A percentile compares a stretch with the other conserved stretches of the same genome.
These are phyloP conservation scores for Nycteola revayana DNA, from an alignment of 2,888 invertebrate species.

Conservation along the genomic window DNA sequence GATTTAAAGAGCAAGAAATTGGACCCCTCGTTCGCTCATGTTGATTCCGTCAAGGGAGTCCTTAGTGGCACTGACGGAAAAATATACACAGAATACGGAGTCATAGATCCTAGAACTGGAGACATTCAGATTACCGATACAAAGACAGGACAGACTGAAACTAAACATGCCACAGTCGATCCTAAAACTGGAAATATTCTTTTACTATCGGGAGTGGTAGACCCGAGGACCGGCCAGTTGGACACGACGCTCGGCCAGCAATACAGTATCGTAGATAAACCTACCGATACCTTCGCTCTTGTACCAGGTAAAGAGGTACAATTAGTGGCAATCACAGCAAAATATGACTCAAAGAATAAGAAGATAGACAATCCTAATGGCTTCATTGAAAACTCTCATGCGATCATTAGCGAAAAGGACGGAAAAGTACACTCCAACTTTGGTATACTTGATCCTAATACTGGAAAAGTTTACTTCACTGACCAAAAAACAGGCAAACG, in stretches of 20 bases:
- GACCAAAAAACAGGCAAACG: slow-evolving; percentile 83
- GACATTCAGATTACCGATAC: slow-evolving; percentile 68
- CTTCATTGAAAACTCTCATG: slow-evolving; percentile 73
- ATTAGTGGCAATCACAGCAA: slow-evolving; percentile 82
- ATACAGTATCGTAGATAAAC: slow-evolving; percentile 83
- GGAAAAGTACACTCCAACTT: slow-evolving; percentile 86
- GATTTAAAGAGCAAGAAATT: slow-evolving; percentile 78
- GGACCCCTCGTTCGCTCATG: slow-evolving; percentile 78
- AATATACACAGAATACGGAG: slow-evolving; percentile 83
- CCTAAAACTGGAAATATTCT: slow-evolving; percentile 79
- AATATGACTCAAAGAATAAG: slow-evolving; percentile 82
- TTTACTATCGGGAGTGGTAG: slow-evolving; percentile 77
- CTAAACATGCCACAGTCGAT: slow-evolving; percentile 68
- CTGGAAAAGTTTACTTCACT: slow-evolving; percentile 80
- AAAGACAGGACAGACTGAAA: slow-evolving; percentile 69
- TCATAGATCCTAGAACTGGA: slow-evolving; percentile 84
- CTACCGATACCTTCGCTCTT: slow-evolving; percentile 66
- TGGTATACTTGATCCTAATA: slow-evolving; percentile 83
- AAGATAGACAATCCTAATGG: slow-evolving; percentile 82
- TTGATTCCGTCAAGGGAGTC: slow-evolving; percentile 71
- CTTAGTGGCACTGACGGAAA: slow-evolving; percentile 84
- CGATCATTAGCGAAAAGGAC: slow-evolving; percentile 85
- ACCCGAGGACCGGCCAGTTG: slow-evolving; percentile 82
- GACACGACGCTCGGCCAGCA: slow-evolving; percentile 82
- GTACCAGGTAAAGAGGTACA: slow-evolving; percentile 76